Evolutionary conservation across 1,140 invertebrate species (phyloP).

Genomic region (Drosophila kurseongensis): DNA sequence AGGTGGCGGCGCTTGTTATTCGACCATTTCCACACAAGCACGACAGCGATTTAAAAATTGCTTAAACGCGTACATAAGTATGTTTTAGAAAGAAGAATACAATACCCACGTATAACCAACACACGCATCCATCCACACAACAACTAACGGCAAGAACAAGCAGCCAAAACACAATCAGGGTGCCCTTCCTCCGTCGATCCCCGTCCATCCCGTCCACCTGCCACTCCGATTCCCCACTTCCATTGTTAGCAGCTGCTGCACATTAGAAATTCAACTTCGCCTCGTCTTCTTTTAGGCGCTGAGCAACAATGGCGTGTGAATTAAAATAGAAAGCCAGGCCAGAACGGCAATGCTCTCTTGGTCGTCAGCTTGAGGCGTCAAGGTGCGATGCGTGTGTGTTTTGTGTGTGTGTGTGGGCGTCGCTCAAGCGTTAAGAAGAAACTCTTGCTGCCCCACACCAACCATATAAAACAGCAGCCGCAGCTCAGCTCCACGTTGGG

Average conservation of each 20-base stretch:
- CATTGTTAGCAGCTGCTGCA: conserved; percentile 81
- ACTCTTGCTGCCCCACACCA: background rate
- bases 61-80: conserved; percentile 59
- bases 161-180: conserved; percentile 71
- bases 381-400: conserved; percentile 54
- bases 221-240: conserved; percentile 37
- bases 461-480: conserved; percentile 4
- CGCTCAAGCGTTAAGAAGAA: conserved; percentile 68
- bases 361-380: conserved; percentile 66
- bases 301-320: conserved; percentile 78
- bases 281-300: conserved; percentile 77
- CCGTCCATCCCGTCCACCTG: conserved; percentile 18
- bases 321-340: conserved; percentile 76
- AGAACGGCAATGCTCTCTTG: conserved; percentile 47
- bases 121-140: conserved; percentile 31
- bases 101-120: conserved; percentile 22
- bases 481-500: conserved; percentile 62
- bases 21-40: conserved; percentile 25
- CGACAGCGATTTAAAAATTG: conserved; percentile 65
- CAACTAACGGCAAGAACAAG: conserved; percentile 61
- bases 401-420: conserved; percentile 49
- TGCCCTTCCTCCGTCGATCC: background rate
- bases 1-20: conserved; percentile 17
- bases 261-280: conserved; percentile 78
- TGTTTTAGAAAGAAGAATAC: conserved; percentile 33